These are phyloP conservation scores for Campoletis sonorensis DNA, from an alignment of 1,140 invertebrate genomes.

Conservation along the genomic window DNA sequence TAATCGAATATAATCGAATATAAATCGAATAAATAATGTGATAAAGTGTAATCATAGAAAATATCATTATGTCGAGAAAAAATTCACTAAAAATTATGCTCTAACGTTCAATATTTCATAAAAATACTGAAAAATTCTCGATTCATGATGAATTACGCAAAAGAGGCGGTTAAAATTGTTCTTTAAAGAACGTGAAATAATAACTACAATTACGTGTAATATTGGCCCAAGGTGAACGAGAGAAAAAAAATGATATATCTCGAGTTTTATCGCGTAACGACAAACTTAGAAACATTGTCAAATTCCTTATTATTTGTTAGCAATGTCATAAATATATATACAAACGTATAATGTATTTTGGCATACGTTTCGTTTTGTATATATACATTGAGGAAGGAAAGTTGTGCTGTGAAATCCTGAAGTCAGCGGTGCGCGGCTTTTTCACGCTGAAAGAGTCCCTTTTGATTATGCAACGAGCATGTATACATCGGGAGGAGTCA, in stretches of 20 bases:
- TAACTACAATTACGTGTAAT: neutral
- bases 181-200: neutral
- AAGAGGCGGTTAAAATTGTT: neutral
- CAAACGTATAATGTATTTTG: neutral
- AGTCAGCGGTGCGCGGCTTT: neutral
- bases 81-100: too few species aligned
- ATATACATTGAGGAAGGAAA: neutral
- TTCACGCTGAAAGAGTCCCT: constrained; percentile 1
- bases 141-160: neutral
- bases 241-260: neutral
- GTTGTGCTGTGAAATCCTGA: neutral
- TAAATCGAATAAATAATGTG: too few species aligned
- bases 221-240: neutral
- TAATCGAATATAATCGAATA: too few species aligned
- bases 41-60: too few species aligned
- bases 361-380: neutral
- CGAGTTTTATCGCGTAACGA: neutral
- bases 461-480: neutral
- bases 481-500: neutral
- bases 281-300: neutral
- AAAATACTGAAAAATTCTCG: neutral
- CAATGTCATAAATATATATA: neutral
- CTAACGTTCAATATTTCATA: neutral
- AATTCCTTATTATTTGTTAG: neutral
- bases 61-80: too few species aligned